These are phyloP conservation scores for Philhelius pedissequus DNA, from an alignment of 2,888 invertebrate genomes.

Conservation along the genomic window DNA sequence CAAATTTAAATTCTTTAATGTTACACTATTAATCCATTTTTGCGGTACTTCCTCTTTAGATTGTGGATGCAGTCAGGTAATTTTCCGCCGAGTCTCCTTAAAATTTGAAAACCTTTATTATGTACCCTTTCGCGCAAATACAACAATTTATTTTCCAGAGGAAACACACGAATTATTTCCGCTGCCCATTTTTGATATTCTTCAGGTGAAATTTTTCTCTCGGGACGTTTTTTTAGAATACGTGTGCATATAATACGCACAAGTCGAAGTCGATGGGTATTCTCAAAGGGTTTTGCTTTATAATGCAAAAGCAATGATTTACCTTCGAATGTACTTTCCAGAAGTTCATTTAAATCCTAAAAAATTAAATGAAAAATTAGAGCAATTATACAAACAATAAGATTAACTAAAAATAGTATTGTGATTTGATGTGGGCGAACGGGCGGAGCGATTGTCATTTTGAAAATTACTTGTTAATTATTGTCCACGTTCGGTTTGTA, in stretches of 20 bases:
- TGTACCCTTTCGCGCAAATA: not conserved
- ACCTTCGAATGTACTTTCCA: not conserved
- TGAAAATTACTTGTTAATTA: too few relatives aligned
- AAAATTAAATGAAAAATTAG: not conserved
- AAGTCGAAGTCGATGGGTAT: not conserved
- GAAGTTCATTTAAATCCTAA: not conserved
- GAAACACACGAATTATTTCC: not conserved
- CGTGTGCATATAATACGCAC: not conserved
- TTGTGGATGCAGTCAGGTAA: not conserved
- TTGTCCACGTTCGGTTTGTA: too few relatives aligned
- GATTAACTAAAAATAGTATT: too few relatives aligned
- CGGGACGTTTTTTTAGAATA: not conserved
- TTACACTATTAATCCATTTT: not conserved
- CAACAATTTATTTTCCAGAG: not conserved
- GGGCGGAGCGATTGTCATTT: too few relatives aligned
- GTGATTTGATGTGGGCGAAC: too few relatives aligned
- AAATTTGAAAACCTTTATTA: not conserved
- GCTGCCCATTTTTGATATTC: not conserved
- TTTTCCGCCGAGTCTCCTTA: not conserved
- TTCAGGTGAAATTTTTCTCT: not conserved
- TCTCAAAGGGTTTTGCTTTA: not conserved
- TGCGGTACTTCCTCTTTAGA: not conserved
- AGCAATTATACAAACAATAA: too few relatives aligned
- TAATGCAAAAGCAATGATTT: not conserved
- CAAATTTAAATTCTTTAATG: too few relatives aligned